These are phyloP conservation scores for Tiliqua scincoides DNA, from an alignment of 2,113 vertebrate genomes.

Conservation along the genomic window DNA sequence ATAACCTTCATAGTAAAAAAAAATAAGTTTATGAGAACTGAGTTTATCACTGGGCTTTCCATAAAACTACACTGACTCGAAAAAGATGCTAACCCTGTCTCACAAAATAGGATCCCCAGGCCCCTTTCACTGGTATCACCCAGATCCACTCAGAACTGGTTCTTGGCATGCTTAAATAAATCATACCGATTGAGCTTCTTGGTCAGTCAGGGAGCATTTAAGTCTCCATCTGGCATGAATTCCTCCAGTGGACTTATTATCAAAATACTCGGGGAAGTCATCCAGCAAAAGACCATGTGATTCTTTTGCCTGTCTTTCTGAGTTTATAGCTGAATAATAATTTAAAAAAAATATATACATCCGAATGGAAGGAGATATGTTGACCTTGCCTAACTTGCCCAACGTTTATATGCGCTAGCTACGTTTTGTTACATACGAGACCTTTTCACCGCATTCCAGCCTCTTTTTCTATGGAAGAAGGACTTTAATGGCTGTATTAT, in stretches of 20 bases:
- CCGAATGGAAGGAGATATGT: not conserved
- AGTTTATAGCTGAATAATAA: not conserved
- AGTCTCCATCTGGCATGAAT: slow-evolving; percentile 48
- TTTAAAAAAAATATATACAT: not conserved
- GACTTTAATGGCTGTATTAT: slow-evolving; percentile 40
- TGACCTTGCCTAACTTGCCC: not conserved
- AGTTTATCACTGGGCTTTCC: not conserved
- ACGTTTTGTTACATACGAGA: fast-evolving
- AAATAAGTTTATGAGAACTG: not conserved
- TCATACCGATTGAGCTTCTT: slow-evolving; percentile 54
- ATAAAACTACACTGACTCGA: not conserved
- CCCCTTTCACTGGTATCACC: slow-evolving; percentile 60
- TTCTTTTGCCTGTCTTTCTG: not conserved
- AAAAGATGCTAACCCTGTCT: not conserved
- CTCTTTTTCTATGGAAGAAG: not conserved
- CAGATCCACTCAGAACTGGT: slow-evolving; percentile 47
- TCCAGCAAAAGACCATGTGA: slow-evolving; percentile 33
- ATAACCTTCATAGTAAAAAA: not conserved
- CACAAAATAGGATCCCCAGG: slow-evolving; percentile 56
- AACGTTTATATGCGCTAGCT: not conserved
- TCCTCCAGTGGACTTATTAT: slow-evolving; percentile 51
- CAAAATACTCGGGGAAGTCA: slow-evolving; percentile 47
- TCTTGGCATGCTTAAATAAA: slow-evolving; percentile 52
- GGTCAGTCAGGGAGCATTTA: slow-evolving; percentile 52
- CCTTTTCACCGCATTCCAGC: not conserved